Conservation (phyloP, 2,888 invertebrate species). For the Blastobasis lacticolella region DNA sequence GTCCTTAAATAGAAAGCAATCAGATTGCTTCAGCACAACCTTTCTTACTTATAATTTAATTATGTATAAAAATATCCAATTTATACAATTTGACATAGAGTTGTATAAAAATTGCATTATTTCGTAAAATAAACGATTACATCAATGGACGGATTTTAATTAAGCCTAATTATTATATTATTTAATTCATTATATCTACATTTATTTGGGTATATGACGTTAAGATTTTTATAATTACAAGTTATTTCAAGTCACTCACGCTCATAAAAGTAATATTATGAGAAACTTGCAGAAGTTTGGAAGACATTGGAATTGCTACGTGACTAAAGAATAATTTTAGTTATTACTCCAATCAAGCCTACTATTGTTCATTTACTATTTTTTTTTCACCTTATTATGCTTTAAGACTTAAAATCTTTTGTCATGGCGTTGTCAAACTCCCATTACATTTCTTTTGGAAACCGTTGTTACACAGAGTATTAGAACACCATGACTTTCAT, state of each 20-base stretch:
- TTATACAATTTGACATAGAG: slow-evolving; percentile 22
- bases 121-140: slow-evolving; percentile 29
- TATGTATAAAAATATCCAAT: slow-evolving; percentile 15
- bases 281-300: too few species aligned
- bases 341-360: too few species aligned
- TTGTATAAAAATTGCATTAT: slow-evolving; percentile 17
- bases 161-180: slow-evolving; percentile 20
- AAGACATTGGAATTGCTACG: too few species aligned
- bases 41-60: slow-evolving; percentile 30
- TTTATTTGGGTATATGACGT: slow-evolving; percentile 39
- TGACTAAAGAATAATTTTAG: too few species aligned
- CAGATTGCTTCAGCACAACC: slow-evolving; percentile 62
- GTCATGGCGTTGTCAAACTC: too few species aligned
- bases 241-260: background rate
- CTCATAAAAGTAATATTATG: too few species aligned
- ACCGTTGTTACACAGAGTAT: too few species aligned
- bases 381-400: too few species aligned
- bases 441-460: too few species aligned
- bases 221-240: slow-evolving; percentile 8
- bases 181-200: slow-evolving; percentile 50
- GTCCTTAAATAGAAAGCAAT: slow-evolving; percentile 43
- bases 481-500: too few species aligned
- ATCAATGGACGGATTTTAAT: slow-evolving; percentile 42
- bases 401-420: too few species aligned
- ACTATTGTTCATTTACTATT: too few species aligned